Conservation (phyloP, 1,140 invertebrate species). For the Adelges cooleyi region DNA sequence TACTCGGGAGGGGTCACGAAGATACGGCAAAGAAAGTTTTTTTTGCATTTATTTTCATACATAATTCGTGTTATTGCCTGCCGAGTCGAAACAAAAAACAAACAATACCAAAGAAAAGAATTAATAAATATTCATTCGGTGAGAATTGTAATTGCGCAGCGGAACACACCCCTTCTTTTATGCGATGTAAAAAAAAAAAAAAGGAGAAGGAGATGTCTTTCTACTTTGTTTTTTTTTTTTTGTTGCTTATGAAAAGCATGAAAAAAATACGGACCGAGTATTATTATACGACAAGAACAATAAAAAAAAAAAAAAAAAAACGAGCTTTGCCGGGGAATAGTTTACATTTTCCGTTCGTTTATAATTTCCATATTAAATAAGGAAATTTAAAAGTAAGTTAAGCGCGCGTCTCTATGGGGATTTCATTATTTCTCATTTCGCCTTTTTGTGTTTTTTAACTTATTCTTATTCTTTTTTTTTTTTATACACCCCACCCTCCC, state of each 20-base stretch:
- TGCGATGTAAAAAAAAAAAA: no score
- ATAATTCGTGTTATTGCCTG: no score
- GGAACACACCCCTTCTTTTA: no score
- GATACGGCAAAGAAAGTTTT: no score
- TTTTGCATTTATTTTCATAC: no score
- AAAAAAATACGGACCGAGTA: constrained; percentile 10
- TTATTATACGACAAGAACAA: constrained; percentile 19
- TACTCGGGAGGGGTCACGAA: no score
- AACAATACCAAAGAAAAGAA: no score
- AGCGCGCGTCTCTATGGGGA: constrained; percentile 26
- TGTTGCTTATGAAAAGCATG: neutral
- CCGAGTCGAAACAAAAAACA: no score
- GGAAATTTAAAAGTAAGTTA: constrained; percentile 26
- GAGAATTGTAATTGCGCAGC: no score
- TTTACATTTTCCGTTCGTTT: constrained; percentile 25
- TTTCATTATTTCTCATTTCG: constrained; percentile 25
- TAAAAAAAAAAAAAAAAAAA: neutral
- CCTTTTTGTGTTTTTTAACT: constrained; percentile 24
- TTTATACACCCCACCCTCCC: neutral
- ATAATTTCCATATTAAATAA: constrained; percentile 29
- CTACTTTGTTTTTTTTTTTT: no score
- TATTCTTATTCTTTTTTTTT: neutral
- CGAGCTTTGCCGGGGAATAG: neutral
- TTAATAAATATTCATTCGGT: no score
- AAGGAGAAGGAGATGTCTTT: no score